phyloP scores from a whole-genome alignment of 37 sponge, comb jelly and placozoan species.

The Crambe crambe region DNA sequence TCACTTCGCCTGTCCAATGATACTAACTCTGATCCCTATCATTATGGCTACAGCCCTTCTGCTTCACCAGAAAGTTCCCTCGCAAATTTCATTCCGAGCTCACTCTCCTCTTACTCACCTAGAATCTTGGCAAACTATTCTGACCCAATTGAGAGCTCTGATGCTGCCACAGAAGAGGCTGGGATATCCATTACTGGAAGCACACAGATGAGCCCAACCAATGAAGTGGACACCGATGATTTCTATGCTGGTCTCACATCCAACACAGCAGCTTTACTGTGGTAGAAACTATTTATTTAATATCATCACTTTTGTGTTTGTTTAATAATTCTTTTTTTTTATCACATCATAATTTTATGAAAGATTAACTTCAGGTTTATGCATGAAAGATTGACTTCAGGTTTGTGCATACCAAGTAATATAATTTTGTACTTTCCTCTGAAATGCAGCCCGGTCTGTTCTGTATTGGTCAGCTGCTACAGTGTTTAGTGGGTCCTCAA shows the following conservation, averaged over 20 bases:
- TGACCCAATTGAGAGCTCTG: background rate
- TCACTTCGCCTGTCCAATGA: slow-evolving; percentile 12
- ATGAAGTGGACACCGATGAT: slow-evolving; percentile 15
- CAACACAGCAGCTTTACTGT: slow-evolving; percentile 53
- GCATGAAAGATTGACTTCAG: background rate
- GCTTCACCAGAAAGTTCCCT: background rate
- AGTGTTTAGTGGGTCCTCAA: slow-evolving; percentile 82
- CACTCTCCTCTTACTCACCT: background rate
- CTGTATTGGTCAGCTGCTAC: slow-evolving; percentile 71
- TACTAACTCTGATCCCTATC: background rate
- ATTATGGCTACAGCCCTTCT: background rate
- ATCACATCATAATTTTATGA: no score
- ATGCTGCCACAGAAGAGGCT: background rate
- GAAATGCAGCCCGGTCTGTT: slow-evolving; percentile 35
- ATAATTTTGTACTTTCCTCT: slow-evolving; percentile 61
- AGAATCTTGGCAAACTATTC: background rate
- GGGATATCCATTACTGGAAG: background rate
- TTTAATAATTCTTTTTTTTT: no score
- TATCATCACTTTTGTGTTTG: background rate
- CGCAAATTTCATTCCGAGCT: background rate
- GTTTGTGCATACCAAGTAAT: slow-evolving; percentile 34
- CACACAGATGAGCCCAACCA: background rate
- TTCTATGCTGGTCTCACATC: slow-evolving; percentile 29
- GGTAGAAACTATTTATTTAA: slow-evolving; percentile 9
- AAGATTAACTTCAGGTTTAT: background rate